Evolutionary conservation across 92 coral and sea anemone genomes (phyloP).

Genomic region (Porites cylindrica): DNA sequence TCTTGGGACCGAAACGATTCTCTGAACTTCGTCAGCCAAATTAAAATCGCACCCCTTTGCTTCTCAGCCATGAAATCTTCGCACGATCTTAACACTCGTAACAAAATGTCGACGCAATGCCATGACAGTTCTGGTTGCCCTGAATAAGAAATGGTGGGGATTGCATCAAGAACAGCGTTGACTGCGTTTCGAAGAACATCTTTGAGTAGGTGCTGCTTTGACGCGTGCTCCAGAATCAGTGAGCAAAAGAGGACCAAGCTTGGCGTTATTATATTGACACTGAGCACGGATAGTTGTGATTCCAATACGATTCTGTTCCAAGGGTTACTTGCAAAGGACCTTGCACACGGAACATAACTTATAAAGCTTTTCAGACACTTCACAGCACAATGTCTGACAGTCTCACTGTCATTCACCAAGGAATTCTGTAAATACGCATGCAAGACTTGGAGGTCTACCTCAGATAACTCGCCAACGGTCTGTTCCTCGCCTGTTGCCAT

Average conservation of each 20-base stretch:
- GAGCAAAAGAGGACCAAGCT: slow-evolving; percentile 62
- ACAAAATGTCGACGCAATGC: slow-evolving; percentile 31
- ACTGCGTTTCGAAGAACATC: slow-evolving; percentile 49
- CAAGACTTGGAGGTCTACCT: slow-evolving; percentile 58
- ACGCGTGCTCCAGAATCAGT: slow-evolving; percentile 55
- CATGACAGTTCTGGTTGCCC: slow-evolving; percentile 26
- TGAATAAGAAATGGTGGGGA: slow-evolving; percentile 43
- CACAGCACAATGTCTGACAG: slow-evolving; percentile 75
- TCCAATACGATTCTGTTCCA: slow-evolving; percentile 82
- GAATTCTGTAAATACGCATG: slow-evolving; percentile 86
- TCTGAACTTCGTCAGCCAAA: slow-evolving; percentile 18
- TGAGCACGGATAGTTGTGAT: slow-evolving; percentile 48
- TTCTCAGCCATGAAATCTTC: background rate
- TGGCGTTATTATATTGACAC: slow-evolving; percentile 30
- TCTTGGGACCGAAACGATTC: background rate
- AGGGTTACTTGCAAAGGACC: slow-evolving; percentile 53
- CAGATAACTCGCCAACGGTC: background rate
- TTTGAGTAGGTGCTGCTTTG: background rate
- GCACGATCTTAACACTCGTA: background rate
- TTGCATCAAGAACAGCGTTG: slow-evolving; percentile 34
- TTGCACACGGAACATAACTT: slow-evolving; percentile 42
- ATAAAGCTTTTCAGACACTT: slow-evolving; percentile 78
- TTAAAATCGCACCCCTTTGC: slow-evolving; percentile 13
- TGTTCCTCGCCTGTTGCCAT: slow-evolving; percentile 3
- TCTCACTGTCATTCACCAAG: slow-evolving; percentile 74